These are phyloP conservation scores for Ammodytes dubius DNA, from an alignment of 2,113 vertebrate species.

Conservation along the genomic window DNA sequence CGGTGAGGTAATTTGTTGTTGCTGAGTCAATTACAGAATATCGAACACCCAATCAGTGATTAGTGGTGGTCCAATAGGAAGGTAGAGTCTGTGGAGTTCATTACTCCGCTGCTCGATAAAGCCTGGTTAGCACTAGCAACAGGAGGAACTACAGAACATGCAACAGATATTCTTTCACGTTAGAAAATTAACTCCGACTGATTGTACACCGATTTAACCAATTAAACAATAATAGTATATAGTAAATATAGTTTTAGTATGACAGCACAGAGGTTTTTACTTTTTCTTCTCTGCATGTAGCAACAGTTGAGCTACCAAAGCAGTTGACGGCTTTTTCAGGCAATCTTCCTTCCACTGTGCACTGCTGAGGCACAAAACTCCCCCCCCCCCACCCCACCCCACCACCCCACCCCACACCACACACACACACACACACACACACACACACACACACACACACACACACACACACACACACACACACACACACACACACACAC, in stretches of 20 bases:
- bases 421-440: constrained; percentile 15
- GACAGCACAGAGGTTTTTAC: not conserved
- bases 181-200: not conserved
- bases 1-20: constrained; percentile 62
- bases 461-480: too few relatives aligned
- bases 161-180: not conserved
- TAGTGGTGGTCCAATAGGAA: constrained; percentile 68
- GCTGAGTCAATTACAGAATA: constrained; percentile 72
- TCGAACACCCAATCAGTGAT: constrained; percentile 65
- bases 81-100: constrained; percentile 72
- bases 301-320: constrained; percentile 17
- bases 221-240: not conserved
- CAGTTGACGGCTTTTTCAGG: constrained; percentile 42
- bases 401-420: too few relatives aligned
- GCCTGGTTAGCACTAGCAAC: constrained; percentile 14
- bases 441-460: too few relatives aligned
- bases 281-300: not conserved
- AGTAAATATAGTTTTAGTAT: not conserved
- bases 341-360: constrained; percentile 44
- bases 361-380: constrained; percentile 65
- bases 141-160: not conserved
- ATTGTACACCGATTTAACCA: not conserved
- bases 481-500: too few relatives aligned
- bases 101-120: constrained; percentile 76
- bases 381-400: too few relatives aligned